These are phyloP conservation scores for Delichon dasypus DNA, from an alignment of 2,797 vertebrate genomes.

Conservation along the genomic window DNA sequence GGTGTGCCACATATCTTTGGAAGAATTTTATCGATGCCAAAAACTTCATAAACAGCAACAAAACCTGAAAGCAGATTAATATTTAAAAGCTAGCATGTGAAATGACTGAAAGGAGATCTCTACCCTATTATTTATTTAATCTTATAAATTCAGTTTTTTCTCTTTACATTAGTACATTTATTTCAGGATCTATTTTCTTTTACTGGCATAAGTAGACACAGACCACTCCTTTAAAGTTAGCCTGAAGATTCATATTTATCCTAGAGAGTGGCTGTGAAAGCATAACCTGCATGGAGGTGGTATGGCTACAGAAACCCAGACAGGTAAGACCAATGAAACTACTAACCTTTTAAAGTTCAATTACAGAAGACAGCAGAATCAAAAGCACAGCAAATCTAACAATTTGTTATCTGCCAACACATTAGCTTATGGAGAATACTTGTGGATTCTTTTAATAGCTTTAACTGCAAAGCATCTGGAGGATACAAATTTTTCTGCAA, in stretches of 20 bases:
- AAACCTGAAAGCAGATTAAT: not conserved
- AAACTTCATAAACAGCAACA: not conserved
- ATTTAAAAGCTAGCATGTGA: not conserved
- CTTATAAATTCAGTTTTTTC: not conserved
- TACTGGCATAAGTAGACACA: not conserved
- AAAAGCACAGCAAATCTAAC: not conserved
- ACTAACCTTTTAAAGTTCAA: not conserved
- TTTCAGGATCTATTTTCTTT: not conserved
- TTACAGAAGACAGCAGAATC: not conserved
- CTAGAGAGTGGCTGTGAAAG: not conserved
- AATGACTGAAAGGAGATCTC: not conserved
- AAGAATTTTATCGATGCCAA: not conserved
- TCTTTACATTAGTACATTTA: not conserved
- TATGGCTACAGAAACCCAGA: not conserved
- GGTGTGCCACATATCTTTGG: not conserved
- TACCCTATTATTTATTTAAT: not conserved
- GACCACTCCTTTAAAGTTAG: not conserved
- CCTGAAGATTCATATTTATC: not conserved
- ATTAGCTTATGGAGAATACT: not conserved
- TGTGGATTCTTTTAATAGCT: not conserved
- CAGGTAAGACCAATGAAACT: not conserved
- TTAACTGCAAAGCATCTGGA: not conserved
- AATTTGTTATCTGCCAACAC: not conserved
- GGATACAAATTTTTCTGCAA: not conserved
- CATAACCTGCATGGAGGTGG: not conserved